phyloP scores from a whole-genome alignment of 1,140 invertebrate genomes.

The Heliconius himera region DNA sequence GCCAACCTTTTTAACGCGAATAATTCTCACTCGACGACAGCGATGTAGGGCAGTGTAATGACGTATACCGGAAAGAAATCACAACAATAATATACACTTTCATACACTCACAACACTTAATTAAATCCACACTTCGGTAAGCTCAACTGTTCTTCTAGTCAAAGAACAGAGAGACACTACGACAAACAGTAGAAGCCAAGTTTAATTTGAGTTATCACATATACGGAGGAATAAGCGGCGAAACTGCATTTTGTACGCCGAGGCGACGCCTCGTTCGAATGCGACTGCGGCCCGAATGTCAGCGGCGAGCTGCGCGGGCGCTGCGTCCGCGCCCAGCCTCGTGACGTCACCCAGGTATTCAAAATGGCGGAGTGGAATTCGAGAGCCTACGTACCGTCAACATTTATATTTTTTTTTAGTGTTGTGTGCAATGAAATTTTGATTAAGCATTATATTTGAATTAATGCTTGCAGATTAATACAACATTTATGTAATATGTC shows the following conservation, averaged over 20 bases:
- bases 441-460: neutral
- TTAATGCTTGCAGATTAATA: neutral
- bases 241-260: constrained; percentile 68
- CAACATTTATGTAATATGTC: too few species aligned
- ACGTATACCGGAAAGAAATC: constrained; percentile 65
- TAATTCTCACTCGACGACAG: constrained; percentile 57
- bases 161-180: constrained; percentile 74
- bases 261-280: constrained; percentile 70
- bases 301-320: constrained; percentile 56
- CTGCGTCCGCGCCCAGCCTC: constrained; percentile 68
- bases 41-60: constrained; percentile 69
- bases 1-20: constrained; percentile 60
- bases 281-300: constrained; percentile 70
- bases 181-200: constrained; percentile 39
- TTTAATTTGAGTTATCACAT: constrained; percentile 51
- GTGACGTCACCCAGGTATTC: constrained; percentile 79
- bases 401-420: constrained; percentile 28
- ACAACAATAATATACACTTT: constrained; percentile 76
- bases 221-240: constrained; percentile 62
- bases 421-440: neutral
- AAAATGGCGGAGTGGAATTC: constrained; percentile 77
- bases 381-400: constrained; percentile 73
- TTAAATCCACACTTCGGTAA: constrained; percentile 29
- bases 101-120: constrained; percentile 62
- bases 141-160: constrained; percentile 71